Evolutionary conservation across 2,888 invertebrate species (phyloP), one percentile per base, ranked within the genome.

Genomic region (Halictus quadricinctus): DNA sequence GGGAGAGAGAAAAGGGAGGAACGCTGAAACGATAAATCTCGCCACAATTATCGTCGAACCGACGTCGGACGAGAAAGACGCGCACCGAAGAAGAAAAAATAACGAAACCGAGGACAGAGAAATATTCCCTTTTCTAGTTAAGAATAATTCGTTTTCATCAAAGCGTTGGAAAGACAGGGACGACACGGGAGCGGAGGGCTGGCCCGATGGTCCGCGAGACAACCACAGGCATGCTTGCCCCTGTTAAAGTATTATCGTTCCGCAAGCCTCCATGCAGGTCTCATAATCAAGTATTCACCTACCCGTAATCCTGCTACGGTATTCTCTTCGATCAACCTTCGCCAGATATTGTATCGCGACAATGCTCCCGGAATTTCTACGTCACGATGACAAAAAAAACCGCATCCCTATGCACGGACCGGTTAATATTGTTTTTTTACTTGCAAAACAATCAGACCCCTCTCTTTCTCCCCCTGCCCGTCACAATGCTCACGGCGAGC

Each of bases 221-320:
- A n/a, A n/a, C n/a, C n/a, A n/a, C n/a, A n/a, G n/a, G 29, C 29
- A 76, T 64, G 79, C 80, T 76, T 70, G 80, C 79, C 46, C 54
- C 89, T 88, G 87, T 88, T 89, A 89, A 90, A 90, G 88, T 88
- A 88, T 90, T 90, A 90, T 89, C 87, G 87, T 90, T 89, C 86
- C 87, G 76, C 87, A 85, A 86, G 86, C 88, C 88, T 89, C 85
- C 87, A 88, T 87, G 89, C 88, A 88, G 84, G 84, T 84, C 85
- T 85, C 83, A 76, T 89, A 88, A 90, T 90, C 89, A 90, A 90
- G 89, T 89, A 90, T 90, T 90, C 89, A 90, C 88, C 86, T 88
- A 76, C 86, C 87, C 85, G 86, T 87, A 90, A 90, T 90, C 90
- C 87, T 80, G 80, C 83, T 83, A 82, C 69, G 81, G 66, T 81